These are phyloP conservation scores for Rattus rattus DNA, from an alignment of 2,113 vertebrate genomes.

Conservation along the genomic window DNA sequence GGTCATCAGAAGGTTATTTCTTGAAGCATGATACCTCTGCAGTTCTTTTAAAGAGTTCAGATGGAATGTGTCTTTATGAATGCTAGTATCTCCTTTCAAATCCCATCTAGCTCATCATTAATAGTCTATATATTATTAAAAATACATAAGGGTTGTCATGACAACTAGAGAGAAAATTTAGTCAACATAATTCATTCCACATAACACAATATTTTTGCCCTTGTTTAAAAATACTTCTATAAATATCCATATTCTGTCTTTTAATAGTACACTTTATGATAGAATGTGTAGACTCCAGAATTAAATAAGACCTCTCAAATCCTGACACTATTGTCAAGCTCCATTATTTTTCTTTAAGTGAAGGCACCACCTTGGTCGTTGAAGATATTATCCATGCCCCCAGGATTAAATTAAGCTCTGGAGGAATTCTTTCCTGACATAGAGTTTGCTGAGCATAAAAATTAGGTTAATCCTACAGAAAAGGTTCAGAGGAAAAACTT, in stretches of 20 bases:
- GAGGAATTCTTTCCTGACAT: background rate
- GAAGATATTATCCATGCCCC: background rate
- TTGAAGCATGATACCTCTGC: constrained; percentile 24
- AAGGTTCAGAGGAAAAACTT: constrained; percentile 23
- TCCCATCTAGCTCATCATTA: constrained; percentile 37
- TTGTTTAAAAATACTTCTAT: constrained; percentile 63
- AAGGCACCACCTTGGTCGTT: background rate
- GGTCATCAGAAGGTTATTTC: background rate
- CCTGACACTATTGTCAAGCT: background rate
- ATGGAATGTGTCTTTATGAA: constrained; percentile 12
- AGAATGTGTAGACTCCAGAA: background rate
- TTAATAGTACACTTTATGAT: constrained; percentile 29
- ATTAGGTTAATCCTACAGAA: constrained; percentile 38
- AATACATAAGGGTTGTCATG: constrained; percentile 71
- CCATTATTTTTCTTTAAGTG: background rate
- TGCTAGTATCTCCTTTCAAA: constrained; percentile 34
- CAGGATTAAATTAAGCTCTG: background rate
- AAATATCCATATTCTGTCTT: background rate
- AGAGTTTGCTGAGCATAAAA: constrained; percentile 30
- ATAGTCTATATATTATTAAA: constrained; percentile 57
- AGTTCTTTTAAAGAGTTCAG: background rate
- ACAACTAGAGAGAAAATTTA: constrained; percentile 66
- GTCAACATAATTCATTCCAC: constrained; percentile 47
- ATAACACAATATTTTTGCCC: constrained; percentile 51
- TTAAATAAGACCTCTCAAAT: constrained; percentile 26